Base-by-base conservation (phyloP, 2,113 vertebrate genomes). In the Mastomys coucha region DNA sequence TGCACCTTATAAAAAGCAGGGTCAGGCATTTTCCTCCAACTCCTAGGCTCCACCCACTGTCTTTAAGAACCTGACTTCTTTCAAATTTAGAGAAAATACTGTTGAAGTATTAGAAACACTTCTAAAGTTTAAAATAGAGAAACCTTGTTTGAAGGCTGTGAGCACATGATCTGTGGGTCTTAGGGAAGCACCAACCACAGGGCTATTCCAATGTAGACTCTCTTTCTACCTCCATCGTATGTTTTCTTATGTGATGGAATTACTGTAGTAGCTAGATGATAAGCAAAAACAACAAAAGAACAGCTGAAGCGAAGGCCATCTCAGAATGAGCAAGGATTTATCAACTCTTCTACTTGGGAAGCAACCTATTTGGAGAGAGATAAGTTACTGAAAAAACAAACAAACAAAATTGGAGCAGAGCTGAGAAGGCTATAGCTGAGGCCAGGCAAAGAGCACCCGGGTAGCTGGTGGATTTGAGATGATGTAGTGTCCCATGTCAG, bases 41-140 rank as follows among this genome's bases (percentile, higher is more conserved):
- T 84, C 22, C 33, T 88, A 39, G 51, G 4, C 56, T 19, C 39
- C 28, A 88, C 16, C 36, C 49, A 42, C 28, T 42, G 63, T 63
- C 24, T 73, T 9, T 4, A 22, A 1, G 60, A 93, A 85, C 60
- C 53, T 36, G 14, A 88, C 24, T 63, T 53, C 45, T 24, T 22
- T 33, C 39, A 91, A 80, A 75, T 58, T 19, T 88, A 91, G 31
- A 85, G 65, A 95, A 63, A 13, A 33, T 42, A 28, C 42, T 69
- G 95, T 67, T 84, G 6, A 94, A 77, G 22, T 60, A 78, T 92
- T 73, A 49, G 4, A 80, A 56, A 84, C 36, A 87, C 84, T 95
- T 87, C 11, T 60, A 60, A n/a, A 65, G 16, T 45, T 58, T 90
- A 53, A 39, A 78, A 87, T 49, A 42, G 72, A 19, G 45, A 70